Percentiles rank a stretch among this genome's conserved stretches.
These are phyloP conservation scores for human DNA, from an alignment of 2,113 vertebrate species.

Conservation along the genomic window GRCh38 chr17:34653001-34653500, in stretches of 20 bases:
- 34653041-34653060: fast-evolving
- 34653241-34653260: background rate
- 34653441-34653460: background rate
- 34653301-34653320: background rate
- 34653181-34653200: background rate
- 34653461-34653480: background rate
- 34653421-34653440: background rate
- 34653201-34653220: background rate
- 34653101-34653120: background rate
- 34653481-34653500: background rate
- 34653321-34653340: fast-evolving
- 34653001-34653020: background rate
- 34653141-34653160: background rate
- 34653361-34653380: background rate
- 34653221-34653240: background rate
- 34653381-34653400: background rate
- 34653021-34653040: background rate
- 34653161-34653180: background rate
- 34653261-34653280: background rate
- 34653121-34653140: background rate
- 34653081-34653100: background rate
- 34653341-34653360: background rate
- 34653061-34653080: background rate
- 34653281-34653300: background rate
- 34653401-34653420: background rate